Conservation (phyloP, 2,888 invertebrate genomes). For the Sesia apiformis region DNA sequence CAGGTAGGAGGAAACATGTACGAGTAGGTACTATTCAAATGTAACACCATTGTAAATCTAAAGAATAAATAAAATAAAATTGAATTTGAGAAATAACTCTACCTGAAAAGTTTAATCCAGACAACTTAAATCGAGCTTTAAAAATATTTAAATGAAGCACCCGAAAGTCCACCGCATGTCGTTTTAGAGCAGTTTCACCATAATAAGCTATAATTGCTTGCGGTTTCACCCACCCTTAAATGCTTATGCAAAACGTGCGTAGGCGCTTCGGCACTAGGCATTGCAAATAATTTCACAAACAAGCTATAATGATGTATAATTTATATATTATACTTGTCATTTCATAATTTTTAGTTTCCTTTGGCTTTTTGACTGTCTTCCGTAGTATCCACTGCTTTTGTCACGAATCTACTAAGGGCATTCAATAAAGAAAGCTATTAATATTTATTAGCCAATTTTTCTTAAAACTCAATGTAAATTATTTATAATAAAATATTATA, state of each 20-base stretch:
- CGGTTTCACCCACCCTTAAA: slow-evolving; percentile 45
- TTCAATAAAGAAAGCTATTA: too few relatives aligned
- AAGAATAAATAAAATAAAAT: not conserved
- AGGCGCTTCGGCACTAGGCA: slow-evolving; percentile 25
- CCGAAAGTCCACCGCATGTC: slow-evolving; percentile 25
- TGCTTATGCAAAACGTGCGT: slow-evolving; percentile 39
- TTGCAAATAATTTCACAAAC: slow-evolving; percentile 40
- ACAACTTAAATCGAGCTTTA: too few relatives aligned
- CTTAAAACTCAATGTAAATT: too few relatives aligned
- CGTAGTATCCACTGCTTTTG: not conserved
- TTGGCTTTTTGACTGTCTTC: slow-evolving; percentile 1
- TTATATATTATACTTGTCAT: slow-evolving; percentile 24
- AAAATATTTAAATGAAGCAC: too few relatives aligned
- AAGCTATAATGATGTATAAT: slow-evolving; percentile 32
- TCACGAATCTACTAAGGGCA: not conserved
- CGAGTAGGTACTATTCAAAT: not conserved
- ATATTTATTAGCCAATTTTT: too few relatives aligned
- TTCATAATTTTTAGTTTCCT: slow-evolving; percentile 15
- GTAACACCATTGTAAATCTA: too few relatives aligned
- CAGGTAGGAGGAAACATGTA: not conserved
- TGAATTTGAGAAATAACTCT: too few relatives aligned
- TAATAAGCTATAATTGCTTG: slow-evolving; percentile 44
- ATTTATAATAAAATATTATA: too few relatives aligned
- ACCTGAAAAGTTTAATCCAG: too few relatives aligned
- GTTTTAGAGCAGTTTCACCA: slow-evolving; percentile 34